phyloP scores from a whole-genome alignment of 2,113 vertebrate genomes.

The Sinocyclocheilus anophthalmus region DNA sequence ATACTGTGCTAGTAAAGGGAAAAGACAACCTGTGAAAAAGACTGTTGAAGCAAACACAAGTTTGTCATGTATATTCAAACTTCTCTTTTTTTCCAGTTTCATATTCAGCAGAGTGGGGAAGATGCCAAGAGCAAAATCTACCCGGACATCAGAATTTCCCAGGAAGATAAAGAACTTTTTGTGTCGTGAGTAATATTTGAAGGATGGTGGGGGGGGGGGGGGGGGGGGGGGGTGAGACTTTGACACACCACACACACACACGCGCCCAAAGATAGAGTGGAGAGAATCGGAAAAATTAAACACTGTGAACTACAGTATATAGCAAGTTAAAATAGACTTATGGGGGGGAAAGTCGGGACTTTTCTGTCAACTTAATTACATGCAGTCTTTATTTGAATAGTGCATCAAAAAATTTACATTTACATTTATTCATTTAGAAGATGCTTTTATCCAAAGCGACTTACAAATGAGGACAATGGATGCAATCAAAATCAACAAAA shows the following conservation, averaged over 20 bases:
- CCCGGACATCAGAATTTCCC: slow-evolving; percentile 35
- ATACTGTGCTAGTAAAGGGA: neutral
- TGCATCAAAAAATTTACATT: neutral
- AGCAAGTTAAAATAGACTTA: neutral
- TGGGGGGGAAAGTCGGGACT: no score
- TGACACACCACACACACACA: neutral
- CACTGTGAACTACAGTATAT: neutral
- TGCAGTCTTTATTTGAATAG: neutral
- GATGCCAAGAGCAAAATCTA: slow-evolving; percentile 38
- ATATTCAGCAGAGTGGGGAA: slow-evolving; percentile 23
- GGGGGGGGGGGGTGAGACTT: no score
- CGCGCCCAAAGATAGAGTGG: neutral
- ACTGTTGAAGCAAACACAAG: slow-evolving; percentile 10
- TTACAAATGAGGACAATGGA: no score
- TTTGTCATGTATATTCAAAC: slow-evolving; percentile 30
- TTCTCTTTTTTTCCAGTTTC: neutral
- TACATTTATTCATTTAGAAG: no score
- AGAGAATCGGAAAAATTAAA: neutral
- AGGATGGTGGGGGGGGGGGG: neutral
- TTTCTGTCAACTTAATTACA: neutral
- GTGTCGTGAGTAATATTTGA: slow-evolving; percentile 28
- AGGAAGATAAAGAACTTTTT: slow-evolving; percentile 41
- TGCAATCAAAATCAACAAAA: no score
- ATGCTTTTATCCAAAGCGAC: no score
- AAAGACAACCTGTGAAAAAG: neutral